Base-by-base conservation (phyloP, 2,888 invertebrate genomes). In the Alsophila aescularia region DNA sequence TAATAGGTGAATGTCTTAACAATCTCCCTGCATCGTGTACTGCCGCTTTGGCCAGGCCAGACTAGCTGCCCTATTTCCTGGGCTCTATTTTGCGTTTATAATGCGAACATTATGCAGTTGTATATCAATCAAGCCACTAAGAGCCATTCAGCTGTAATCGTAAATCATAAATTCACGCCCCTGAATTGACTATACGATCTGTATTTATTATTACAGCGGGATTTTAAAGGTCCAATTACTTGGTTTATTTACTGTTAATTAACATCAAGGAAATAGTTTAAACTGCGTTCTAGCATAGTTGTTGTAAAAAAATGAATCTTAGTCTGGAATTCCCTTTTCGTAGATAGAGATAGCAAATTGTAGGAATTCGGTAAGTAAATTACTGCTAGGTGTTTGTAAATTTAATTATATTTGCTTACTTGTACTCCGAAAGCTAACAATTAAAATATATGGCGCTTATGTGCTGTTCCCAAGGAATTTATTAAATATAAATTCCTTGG, bases 91-190 rank as follows among this genome's bases (percentile, higher is more conserved):
- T 54, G 62, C 55, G 58, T 58, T 58, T 47, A 67, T 58, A 63
- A 66, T 65, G 62, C 64, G 66, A 67, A 69, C 60, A 71, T 71
- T 60, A 62, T 65, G 61, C 60, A 60, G 65, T 64, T 66, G 65
- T 72, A 66, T 58, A 68, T 67, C 72, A 68, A 69, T 70, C 53
- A 44, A 50, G 13, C 14, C 24, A 53, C 52, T 60, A 54, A 58
- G 49, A 58, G 47, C 62, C 49, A 64, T 64, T 63, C 59, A 52
- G 36, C 52, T 60, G 61, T 57, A 56, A 45, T 54, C 49, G 58
- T 69, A 70, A 66, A 69, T 73, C 61, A 59, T 69, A 70, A 66
- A 69, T 73, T 60, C 44, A 67, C 64, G 65, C 67, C 63, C 58
- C 54, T 56, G 53, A 56, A 57, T 64, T 59, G 59, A 55, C 42